Percentiles rank a stretch among this genome's conserved stretches.
These are phyloP conservation scores for Orthonevra nobilis DNA, from an alignment of 2,888 invertebrate genomes.

Conservation along the genomic window DNA sequence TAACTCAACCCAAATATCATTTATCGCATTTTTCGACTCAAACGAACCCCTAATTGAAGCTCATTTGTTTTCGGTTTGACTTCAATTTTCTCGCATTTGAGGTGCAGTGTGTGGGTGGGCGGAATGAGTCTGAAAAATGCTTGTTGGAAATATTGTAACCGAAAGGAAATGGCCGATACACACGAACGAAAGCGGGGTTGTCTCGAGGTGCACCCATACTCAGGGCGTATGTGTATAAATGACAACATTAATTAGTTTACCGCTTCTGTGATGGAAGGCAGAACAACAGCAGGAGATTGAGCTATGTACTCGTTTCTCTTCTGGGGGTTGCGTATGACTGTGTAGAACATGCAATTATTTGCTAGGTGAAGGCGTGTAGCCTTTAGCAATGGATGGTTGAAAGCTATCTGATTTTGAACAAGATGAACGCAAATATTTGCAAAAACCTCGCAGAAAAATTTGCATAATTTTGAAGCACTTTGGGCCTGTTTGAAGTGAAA, in stretches of 20 bases:
- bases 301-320: slow-evolving; percentile 43
- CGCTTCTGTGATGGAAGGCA: background rate
- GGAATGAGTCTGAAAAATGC: background rate
- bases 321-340: slow-evolving; percentile 15
- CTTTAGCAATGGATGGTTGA: slow-evolving; percentile 1
- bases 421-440: too few relatives aligned
- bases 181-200: slow-evolving; percentile 8
- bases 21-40: slow-evolving; percentile 25
- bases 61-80: slow-evolving; percentile 27
- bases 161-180: slow-evolving; percentile 25
- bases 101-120: background rate
- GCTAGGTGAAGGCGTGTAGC: slow-evolving; percentile 27
- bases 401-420: too few relatives aligned
- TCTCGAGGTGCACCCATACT: background rate
- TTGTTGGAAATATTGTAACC: slow-evolving; percentile 35
- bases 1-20: slow-evolving; percentile 21
- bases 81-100: background rate
- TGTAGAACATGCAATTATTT: slow-evolving; percentile 51
- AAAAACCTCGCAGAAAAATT: too few relatives aligned
- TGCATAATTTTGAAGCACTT: too few relatives aligned
- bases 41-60: slow-evolving; percentile 39
- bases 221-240: slow-evolving; percentile 19
- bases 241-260: slow-evolving; percentile 58
- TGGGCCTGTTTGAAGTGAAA: too few relatives aligned
- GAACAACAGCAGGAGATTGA: slow-evolving; percentile 25